Conservation (phyloP, 2,113 vertebrate genomes). For the Oriolus oriolus region DNA sequence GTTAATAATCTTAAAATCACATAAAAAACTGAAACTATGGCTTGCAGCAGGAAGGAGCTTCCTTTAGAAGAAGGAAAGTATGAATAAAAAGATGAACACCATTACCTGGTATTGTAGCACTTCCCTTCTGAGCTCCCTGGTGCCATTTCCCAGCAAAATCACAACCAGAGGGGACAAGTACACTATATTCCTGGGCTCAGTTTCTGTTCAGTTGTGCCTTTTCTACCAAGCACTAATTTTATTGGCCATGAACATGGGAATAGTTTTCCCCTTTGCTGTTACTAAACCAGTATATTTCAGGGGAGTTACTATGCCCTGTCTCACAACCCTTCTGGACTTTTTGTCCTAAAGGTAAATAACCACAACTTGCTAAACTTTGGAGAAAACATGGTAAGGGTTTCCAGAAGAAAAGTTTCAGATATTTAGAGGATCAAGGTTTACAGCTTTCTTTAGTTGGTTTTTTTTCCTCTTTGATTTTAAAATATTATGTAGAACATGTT, state of each 20-base stretch:
- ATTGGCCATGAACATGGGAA: neutral
- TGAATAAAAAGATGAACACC: neutral
- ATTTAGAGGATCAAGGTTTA: neutral
- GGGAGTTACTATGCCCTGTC: neutral
- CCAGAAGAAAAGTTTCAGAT: neutral
- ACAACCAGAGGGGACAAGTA: neutral
- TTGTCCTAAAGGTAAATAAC: neutral
- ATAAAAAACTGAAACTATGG: neutral
- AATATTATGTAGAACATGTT: accelerated
- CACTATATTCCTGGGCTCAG: accelerated
- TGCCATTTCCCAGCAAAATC: neutral
- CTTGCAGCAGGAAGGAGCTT: neutral
- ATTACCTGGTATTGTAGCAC: neutral
- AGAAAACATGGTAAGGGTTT: neutral
- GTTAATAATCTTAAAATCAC: neutral
- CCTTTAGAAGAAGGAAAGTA: neutral
- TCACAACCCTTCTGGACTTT: neutral
- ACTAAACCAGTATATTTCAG: neutral
- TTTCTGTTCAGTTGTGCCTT: neutral
- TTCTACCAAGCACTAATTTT: neutral
- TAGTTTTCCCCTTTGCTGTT: neutral
- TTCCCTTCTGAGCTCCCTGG: neutral
- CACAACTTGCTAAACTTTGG: neutral
- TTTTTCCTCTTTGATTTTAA: neutral
- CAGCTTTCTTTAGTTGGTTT: too few species aligned